Conservation (phyloP, 2,113 vertebrate genomes). For the Notechis scutatus region DNA sequence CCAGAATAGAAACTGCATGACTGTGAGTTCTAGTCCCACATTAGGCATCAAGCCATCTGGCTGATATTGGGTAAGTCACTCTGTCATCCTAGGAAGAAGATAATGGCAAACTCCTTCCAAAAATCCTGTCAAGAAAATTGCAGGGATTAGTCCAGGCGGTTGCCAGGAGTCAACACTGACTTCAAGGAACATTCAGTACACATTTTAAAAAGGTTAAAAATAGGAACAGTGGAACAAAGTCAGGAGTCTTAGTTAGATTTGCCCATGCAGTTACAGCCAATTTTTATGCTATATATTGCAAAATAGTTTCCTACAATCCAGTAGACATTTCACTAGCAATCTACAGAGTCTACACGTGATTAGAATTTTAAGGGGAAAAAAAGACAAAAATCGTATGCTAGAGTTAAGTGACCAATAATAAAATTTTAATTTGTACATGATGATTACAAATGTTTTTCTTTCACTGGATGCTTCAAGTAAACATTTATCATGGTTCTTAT, state of each 20-base stretch:
- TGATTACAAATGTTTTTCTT: slow-evolving; percentile 80
- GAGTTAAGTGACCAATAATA: background rate
- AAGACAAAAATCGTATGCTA: background rate
- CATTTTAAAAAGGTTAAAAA: background rate
- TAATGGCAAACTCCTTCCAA: background rate
- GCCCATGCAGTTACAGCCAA: background rate
- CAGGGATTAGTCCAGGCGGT: background rate
- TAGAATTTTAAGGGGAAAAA: background rate
- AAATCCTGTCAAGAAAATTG: background rate
- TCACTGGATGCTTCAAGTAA: slow-evolving; percentile 81
- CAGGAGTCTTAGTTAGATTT: background rate
- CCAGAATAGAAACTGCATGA: background rate
- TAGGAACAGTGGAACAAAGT: background rate
- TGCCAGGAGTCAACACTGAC: background rate
- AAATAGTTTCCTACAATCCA: background rate
- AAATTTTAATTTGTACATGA: background rate
- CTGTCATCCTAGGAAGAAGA: background rate
- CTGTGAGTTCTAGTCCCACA: background rate
- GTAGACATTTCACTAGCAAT: background rate
- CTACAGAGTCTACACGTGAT: background rate
- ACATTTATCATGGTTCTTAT: slow-evolving; percentile 83
- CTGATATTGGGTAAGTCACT: background rate
- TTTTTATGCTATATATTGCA: background rate
- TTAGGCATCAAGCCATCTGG: background rate
- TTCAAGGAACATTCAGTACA: background rate